phyloP scores from a whole-genome alignment of 2,888 invertebrate genomes.

The Horisme vitalbata region DNA sequence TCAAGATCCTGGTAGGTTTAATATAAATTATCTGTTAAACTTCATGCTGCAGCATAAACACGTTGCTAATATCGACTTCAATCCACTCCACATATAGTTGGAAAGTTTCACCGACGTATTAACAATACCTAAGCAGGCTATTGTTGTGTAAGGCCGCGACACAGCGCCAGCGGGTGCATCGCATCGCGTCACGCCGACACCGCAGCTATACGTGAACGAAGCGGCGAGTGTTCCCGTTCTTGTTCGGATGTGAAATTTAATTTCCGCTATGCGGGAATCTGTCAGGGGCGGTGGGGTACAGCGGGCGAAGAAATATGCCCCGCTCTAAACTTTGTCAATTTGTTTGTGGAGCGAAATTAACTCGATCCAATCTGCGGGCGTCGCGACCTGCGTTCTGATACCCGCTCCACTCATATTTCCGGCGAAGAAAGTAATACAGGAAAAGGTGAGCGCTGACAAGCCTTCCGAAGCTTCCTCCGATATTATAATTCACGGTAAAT shows the following conservation, averaged over 20 bases:
- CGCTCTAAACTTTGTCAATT: constrained; percentile 83
- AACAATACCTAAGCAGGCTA: constrained; percentile 57
- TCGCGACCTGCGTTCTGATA: constrained; percentile 67
- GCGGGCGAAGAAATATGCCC: constrained; percentile 78
- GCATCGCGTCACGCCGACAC: constrained; percentile 36
- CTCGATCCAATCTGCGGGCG: constrained; percentile 81
- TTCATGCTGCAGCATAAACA: constrained; percentile 13
- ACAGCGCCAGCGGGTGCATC: constrained; percentile 31
- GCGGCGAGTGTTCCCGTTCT: constrained; percentile 70
- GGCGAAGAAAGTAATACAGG: constrained; percentile 48
- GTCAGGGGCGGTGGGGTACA: constrained; percentile 55
- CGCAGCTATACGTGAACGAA: constrained; percentile 68
- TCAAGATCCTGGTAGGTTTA: background rate
- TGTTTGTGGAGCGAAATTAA: constrained; percentile 83
- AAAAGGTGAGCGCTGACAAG: constrained; percentile 50
- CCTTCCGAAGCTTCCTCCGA: constrained; percentile 27
- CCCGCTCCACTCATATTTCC: constrained; percentile 65
- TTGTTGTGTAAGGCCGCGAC: constrained; percentile 33
- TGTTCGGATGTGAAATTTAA: constrained; percentile 83
- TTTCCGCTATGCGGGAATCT: constrained; percentile 79
- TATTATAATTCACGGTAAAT: constrained; percentile 32
- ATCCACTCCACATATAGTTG: constrained; percentile 26
- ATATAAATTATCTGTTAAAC: constrained; percentile 12
- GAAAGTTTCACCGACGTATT: constrained; percentile 32
- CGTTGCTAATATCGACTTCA: constrained; percentile 23